Percentiles rank a stretch among this genome's conserved stretches.
Conservation (phyloP, 53 echinoderm and acorn worm genomes). For the Zoroaster sp. region DNA sequence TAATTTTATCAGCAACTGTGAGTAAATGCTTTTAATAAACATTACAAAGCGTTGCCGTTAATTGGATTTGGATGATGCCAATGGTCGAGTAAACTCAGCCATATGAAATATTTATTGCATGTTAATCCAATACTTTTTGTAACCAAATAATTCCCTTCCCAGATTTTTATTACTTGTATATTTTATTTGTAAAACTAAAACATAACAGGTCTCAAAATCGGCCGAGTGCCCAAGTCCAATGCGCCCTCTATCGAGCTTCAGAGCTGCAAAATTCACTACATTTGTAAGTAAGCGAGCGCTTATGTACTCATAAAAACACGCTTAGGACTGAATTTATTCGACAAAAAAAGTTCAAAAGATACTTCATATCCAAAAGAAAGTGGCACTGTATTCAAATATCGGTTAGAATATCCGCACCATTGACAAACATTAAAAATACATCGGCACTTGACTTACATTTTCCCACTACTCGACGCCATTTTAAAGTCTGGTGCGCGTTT, state of each 20-base stretch:
- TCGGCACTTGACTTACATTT: conserved; percentile 11
- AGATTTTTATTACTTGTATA: too few relatives aligned
- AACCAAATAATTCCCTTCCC: too few relatives aligned
- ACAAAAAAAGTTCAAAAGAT: not conserved
- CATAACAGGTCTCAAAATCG: too few relatives aligned
- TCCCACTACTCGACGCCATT: conserved; percentile 33
- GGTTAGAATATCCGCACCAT: not conserved
- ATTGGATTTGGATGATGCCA: too few relatives aligned
- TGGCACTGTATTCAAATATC: not conserved
- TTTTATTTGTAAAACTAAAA: not conserved
- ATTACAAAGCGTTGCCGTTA: too few relatives aligned
- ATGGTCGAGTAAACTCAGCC: too few relatives aligned
- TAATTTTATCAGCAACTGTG: too few relatives aligned
- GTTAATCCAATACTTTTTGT: too few relatives aligned
- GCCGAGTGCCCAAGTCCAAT: too few relatives aligned
- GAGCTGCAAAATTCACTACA: not conserved
- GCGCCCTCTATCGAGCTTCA: conserved; percentile 1
- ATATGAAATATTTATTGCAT: too few relatives aligned
- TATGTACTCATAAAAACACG: not conserved
- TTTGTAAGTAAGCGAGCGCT: not conserved
- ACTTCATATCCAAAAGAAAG: not conserved
- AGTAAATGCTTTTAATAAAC: too few relatives aligned
- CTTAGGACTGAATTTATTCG: not conserved
- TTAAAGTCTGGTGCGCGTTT: conserved; percentile 8
- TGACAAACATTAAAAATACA: not conserved